Conservation (phyloP, 53 echinoderm and acorn worm genomes). For the Patiria pectinifera region DNA sequence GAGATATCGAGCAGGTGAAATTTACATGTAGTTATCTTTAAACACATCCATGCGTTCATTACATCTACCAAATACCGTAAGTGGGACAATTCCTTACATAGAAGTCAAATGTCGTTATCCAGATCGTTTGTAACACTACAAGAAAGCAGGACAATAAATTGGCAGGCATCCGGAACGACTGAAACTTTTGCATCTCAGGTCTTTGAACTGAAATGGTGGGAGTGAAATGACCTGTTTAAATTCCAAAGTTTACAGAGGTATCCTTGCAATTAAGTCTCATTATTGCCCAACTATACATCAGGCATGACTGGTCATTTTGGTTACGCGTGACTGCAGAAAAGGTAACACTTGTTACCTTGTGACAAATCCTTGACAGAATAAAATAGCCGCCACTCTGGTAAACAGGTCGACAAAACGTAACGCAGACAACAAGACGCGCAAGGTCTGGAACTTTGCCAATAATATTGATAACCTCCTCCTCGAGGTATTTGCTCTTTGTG, state of each 20-base stretch:
- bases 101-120: not conserved
- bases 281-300: not conserved
- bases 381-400: not conserved
- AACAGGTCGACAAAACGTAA: not conserved
- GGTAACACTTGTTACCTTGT: not conserved
- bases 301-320: not conserved
- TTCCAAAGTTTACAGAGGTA: not conserved
- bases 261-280: not conserved
- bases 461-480: no score
- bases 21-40: no score
- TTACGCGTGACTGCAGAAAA: not conserved
- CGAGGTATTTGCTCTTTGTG: no score
- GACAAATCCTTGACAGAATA: constrained; percentile 21
- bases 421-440: not conserved
- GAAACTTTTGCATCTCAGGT: not conserved
- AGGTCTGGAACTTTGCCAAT: not conserved
- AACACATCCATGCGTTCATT: no score
- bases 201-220: not conserved
- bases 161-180: not conserved
- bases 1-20: no score
- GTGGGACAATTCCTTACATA: no score
- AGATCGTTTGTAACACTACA: not conserved
- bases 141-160: not conserved
- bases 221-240: not conserved
- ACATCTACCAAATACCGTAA: no score